Evolutionary conservation across 2,113 vertebrate species (phyloP).

Genomic region (Nycticorax nycticorax): DNA sequence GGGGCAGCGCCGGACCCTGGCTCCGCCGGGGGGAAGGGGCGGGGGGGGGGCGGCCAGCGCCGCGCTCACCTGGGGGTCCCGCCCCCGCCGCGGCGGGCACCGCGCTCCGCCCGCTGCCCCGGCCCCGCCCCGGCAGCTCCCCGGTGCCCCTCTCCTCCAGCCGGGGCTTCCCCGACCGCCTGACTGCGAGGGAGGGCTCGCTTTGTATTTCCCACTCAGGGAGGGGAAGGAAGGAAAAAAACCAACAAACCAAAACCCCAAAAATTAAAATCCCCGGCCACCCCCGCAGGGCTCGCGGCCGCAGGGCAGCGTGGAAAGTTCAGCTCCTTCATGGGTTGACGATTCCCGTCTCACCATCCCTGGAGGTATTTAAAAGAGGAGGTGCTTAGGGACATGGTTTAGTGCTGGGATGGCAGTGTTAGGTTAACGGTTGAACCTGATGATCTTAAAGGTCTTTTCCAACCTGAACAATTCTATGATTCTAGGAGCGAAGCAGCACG

Average conservation of each 20-base stretch:
- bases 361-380: no score
- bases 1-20: not conserved
- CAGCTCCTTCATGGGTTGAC: not conserved
- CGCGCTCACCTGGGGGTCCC: not conserved
- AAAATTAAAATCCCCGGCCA: not conserved
- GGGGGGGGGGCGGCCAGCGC: no score
- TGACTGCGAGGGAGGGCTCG: accelerated
- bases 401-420: no score
- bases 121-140: no score
- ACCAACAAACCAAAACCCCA: no score
- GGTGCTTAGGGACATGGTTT: no score
- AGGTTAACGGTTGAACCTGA: no score
- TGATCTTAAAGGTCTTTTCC: no score
- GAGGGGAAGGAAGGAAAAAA: no score
- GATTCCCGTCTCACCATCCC: no score
- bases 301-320: not conserved
- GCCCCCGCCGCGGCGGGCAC: not conserved
- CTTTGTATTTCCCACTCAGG: not conserved
- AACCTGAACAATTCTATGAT: no score
- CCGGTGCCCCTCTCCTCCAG: not conserved
- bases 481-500: not conserved
- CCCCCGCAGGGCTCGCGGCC: not conserved
- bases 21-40: not conserved
- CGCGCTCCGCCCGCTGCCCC: not conserved
- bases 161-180: not conserved